phyloP scores from a whole-genome alignment of 2,797 vertebrate genomes.

The Galaxias olidus region DNA sequence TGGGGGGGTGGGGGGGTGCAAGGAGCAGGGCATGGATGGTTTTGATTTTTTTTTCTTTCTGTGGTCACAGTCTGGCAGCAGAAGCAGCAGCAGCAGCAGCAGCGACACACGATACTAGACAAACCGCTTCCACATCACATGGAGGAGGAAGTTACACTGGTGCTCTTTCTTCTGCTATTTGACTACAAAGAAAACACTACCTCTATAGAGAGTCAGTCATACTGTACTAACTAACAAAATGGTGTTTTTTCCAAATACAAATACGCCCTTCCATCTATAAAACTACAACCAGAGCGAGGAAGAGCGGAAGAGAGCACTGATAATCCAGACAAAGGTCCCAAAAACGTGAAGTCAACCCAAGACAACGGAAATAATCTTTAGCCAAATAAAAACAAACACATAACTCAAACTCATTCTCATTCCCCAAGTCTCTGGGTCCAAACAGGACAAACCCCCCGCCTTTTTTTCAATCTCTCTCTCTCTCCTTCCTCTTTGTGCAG shows the following conservation, averaged over 20 bases:
- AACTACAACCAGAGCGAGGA: neutral
- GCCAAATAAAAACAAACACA: constrained; percentile 30
- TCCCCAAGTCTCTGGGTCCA: constrained; percentile 31
- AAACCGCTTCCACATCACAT: constrained; percentile 52
- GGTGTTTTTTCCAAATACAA: constrained; percentile 31
- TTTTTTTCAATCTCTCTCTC: neutral
- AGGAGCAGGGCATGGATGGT: constrained; percentile 51
- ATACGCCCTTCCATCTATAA: constrained; percentile 12
- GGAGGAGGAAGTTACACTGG: constrained; percentile 11
- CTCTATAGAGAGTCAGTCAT: constrained; percentile 6
- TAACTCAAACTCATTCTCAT: too few relatives aligned
- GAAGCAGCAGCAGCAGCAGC: constrained; percentile 54
- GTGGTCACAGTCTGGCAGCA: constrained; percentile 44
- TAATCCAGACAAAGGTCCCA: neutral
- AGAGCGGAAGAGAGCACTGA: neutral
- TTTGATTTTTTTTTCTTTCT: constrained; percentile 61
- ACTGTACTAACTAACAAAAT: too few relatives aligned
- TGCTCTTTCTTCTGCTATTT: constrained; percentile 24
- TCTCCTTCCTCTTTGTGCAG: constrained; percentile 24
- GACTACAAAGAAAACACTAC: constrained; percentile 32
- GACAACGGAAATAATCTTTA: constrained; percentile 30
- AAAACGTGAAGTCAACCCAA: constrained; percentile 30
- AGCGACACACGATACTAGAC: constrained; percentile 47
- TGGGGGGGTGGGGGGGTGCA: constrained; percentile 43
- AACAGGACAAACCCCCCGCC: constrained; percentile 21